A percentile compares a stretch with the other conserved stretches of the same genome.
phyloP scores from a whole-genome alignment of 2,888 invertebrate species.

The Orthosia gracilis region DNA sequence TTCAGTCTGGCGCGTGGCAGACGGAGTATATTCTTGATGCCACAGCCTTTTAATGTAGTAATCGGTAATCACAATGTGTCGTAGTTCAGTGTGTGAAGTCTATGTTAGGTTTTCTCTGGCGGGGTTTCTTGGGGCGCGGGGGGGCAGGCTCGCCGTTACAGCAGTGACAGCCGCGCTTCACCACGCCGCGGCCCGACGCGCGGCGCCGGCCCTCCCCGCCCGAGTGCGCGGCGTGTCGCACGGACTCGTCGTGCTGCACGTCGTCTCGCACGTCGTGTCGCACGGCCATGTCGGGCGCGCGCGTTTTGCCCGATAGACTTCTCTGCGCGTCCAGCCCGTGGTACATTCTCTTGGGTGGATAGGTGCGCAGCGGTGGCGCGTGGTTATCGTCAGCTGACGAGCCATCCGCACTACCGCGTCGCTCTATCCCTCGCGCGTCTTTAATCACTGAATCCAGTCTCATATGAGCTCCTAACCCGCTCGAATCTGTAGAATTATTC shows the following conservation, averaged over 20 bases:
- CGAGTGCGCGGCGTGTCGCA: constrained; percentile 11
- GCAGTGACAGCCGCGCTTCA: constrained; percentile 92
- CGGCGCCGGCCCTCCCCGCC: constrained; percentile 73
- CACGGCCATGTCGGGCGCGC: constrained; percentile 70
- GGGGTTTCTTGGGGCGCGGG: constrained; percentile 86
- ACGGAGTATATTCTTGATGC: constrained; percentile 53
- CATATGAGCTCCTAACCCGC: constrained; percentile 82
- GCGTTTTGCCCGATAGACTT: constrained; percentile 75
- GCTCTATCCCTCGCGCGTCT: constrained; percentile 80
- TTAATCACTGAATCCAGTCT: constrained; percentile 89
- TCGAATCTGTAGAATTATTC: constrained; percentile 86
- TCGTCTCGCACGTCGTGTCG: neutral
- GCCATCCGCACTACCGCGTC: constrained; percentile 79
- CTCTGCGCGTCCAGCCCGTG: constrained; percentile 76
- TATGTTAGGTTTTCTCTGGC: constrained; percentile 78
- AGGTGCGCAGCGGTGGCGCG: constrained; percentile 83
- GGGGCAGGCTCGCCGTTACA: constrained; percentile 91
- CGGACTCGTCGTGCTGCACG: neutral
- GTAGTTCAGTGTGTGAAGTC: constrained; percentile 74
- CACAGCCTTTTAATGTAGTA: constrained; percentile 60
- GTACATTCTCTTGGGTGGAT: constrained; percentile 81
- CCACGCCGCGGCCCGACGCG: constrained; percentile 90
- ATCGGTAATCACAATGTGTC: constrained; percentile 66
- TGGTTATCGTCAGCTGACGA: constrained; percentile 81
- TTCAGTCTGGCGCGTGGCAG: constrained; percentile 78